Evolutionary conservation across 2,888 invertebrate genomes (phyloP), one percentile per base, ranked within the genome.

Genomic region (Heteropelma amictum): DNA sequence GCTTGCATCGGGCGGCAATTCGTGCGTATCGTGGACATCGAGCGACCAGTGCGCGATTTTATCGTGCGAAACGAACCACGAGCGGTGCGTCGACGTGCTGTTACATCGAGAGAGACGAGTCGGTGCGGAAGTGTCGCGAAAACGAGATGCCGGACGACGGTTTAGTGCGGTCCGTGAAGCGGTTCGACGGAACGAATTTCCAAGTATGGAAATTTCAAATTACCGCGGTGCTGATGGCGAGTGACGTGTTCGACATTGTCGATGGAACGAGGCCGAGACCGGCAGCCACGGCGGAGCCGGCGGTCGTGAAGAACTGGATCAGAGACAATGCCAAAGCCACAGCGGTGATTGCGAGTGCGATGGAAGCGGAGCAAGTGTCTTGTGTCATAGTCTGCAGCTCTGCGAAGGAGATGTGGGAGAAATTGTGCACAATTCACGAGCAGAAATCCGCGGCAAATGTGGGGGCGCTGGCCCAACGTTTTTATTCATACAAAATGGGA

Each of bases 391-490:
- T 54, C 0, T 65, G 64, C 23, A 53, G 40, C 21, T 21, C 64
- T 23, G 38, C 53, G 0, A 51, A 51, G 4, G 45, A 54, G 19
- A 65, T 65, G 64, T 54, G 64, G 53, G 38, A 65, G 17, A 53
- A 65, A 40, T 14, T 69, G n/a, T n/a, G n/a, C n/a, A n/a, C n/a
- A n/a, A n/a, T n/a, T n/a, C 81, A 79, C 49, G 80, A 82, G 19
- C 79, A 81, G 30, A 80, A 76, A 21, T 78, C 77, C 35, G n/a
- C n/a, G n/a, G n/a, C n/a, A n/a, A n/a, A n/a, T n/a, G n/a, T 45
- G 14, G 38, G 35, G 3, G 7, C 54, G 28, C 17, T 72, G 10
- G 17, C 47, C 4, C 28, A 67, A 51, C 17, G 58, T 8, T 72
- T 67, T n/a, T 61, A 73, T 21, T 26, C 49, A 8, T 67, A 68